These are phyloP conservation scores for Serrognathus titanus DNA, from an alignment of 2,888 invertebrate species.

Conservation along the genomic window DNA sequence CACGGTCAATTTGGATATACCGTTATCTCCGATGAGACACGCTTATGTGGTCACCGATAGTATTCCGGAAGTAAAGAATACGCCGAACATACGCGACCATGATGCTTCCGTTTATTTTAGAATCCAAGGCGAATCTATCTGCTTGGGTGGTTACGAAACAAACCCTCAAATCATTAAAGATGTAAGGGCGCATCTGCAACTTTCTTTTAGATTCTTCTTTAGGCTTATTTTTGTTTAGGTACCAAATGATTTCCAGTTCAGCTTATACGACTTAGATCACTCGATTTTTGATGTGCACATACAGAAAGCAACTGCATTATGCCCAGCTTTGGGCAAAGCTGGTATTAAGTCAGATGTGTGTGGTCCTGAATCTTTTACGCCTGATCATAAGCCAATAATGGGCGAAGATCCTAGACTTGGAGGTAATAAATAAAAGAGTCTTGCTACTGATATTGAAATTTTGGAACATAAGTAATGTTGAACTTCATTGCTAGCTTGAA, in stretches of 20 bases:
- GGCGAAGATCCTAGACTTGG: slow-evolving; percentile 69
- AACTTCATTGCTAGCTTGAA: background rate
- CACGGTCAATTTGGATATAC: slow-evolving; percentile 67
- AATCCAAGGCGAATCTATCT: slow-evolving; percentile 77
- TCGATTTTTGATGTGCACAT: slow-evolving; percentile 77
- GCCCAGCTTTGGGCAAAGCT: slow-evolving; percentile 68
- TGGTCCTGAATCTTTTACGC: slow-evolving; percentile 89
- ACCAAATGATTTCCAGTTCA: slow-evolving; percentile 74
- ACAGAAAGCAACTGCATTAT: slow-evolving; percentile 65
- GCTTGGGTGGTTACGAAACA: slow-evolving; percentile 83
- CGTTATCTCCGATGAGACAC: slow-evolving; percentile 81
- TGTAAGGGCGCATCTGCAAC: slow-evolving; percentile 45
- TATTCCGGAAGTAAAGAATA: slow-evolving; percentile 68
- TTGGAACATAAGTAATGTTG: too few relatives aligned
- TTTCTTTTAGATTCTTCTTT: background rate
- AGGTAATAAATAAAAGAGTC: slow-evolving; percentile 47
- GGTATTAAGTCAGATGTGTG: slow-evolving; percentile 86
- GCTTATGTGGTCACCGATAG: slow-evolving; percentile 81
- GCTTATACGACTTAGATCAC: slow-evolving; percentile 85
- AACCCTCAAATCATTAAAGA: slow-evolving; percentile 79
- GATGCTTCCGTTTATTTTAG: slow-evolving; percentile 80
- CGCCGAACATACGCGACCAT: slow-evolving; percentile 84
- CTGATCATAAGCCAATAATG: slow-evolving; percentile 85
- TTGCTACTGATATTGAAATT: too few relatives aligned
- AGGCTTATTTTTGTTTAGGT: slow-evolving; percentile 51